phyloP scores from a whole-genome alignment of 2,888 invertebrate genomes.

The Acanthosepion pharaonis region DNA sequence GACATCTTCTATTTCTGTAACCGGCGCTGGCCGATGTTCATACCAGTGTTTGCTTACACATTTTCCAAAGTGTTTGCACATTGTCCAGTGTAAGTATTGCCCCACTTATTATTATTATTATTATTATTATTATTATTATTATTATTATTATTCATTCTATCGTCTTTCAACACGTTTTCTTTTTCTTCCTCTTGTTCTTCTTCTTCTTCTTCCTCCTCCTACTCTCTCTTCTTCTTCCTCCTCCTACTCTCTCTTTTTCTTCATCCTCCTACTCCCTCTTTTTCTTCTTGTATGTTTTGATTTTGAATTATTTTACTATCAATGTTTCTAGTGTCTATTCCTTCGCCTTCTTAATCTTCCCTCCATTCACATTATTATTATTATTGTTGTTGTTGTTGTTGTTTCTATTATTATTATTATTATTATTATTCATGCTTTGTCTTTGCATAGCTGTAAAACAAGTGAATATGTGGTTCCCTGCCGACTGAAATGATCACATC shows the following conservation, averaged over 20 bases:
- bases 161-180: background rate
- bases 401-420: constrained; percentile 33
- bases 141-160: background rate
- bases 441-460: background rate
- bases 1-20: too few species aligned
- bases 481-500: background rate
- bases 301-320: background rate
- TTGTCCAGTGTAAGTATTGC: too few species aligned
- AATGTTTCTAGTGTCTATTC: background rate
- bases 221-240: background rate
- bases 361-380: background rate
- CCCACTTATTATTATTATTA: too few species aligned
- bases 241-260: background rate
- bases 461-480: background rate
- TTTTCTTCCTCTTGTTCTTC: background rate
- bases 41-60: too few species aligned
- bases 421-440: background rate
- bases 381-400: constrained; percentile 17
- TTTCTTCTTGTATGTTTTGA: background rate
- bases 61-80: too few species aligned
- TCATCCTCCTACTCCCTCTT: background rate
- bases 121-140: too few species aligned
- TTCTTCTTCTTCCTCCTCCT: background rate
- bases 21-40: too few species aligned
- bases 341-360: background rate